phyloP scores from a whole-genome alignment of 2,113 vertebrate genomes.

The Hepsetus odoe region DNA sequence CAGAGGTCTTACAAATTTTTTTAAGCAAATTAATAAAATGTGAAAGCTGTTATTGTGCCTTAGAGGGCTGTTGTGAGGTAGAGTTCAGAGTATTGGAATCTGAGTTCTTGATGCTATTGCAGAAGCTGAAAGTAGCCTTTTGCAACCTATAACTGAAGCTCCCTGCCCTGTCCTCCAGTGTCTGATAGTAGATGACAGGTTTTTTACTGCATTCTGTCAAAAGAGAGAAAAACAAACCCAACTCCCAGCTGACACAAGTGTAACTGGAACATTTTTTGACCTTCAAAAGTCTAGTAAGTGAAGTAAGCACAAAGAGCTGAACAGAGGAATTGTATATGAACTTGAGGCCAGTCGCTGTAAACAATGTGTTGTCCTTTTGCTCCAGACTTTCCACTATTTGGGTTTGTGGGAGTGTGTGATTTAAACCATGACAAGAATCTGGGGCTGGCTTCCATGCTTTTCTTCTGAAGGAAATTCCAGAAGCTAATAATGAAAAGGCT shows the following conservation, averaged over 20 bases:
- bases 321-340: not conserved
- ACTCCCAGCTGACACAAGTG: not conserved
- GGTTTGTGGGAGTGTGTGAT: conserved; percentile 48
- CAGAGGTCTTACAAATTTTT: too few relatives aligned
- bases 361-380: conserved; percentile 38
- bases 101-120: not conserved
- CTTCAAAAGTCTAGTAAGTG: not conserved
- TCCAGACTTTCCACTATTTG: conserved; percentile 29
- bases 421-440: conserved; percentile 50
- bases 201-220: conserved; percentile 70
- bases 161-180: conserved; percentile 15
- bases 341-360: conserved; percentile 23
- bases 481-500: conserved; percentile 24
- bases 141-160: not conserved
- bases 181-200: conserved; percentile 65
- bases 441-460: conserved; percentile 1
- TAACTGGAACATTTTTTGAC: not conserved
- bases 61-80: not conserved
- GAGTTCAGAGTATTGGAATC: too few relatives aligned
- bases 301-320: not conserved
- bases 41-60: too few relatives aligned
- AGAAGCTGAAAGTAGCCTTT: not conserved
- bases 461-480: conserved; percentile 34
- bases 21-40: too few relatives aligned
- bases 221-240: not conserved